Percentiles rank a stretch among this genome's conserved stretches.
Conservation (phyloP, 2,888 invertebrate species). For the Pristionchus arcanus region DNA sequence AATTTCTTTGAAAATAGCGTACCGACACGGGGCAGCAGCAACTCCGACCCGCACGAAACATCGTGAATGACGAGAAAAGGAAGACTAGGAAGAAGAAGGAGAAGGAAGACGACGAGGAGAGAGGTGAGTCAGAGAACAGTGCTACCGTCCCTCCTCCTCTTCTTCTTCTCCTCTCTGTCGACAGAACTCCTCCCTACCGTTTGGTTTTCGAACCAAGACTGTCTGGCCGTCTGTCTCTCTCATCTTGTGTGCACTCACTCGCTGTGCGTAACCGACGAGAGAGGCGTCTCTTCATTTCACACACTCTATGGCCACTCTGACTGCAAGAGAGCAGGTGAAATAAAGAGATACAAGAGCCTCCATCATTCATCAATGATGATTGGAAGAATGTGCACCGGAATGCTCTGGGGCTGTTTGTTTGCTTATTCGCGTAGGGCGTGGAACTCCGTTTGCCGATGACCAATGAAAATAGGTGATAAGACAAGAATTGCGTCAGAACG, state of each 20-base stretch:
- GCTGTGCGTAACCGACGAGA: background rate
- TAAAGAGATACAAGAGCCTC: too few species aligned
- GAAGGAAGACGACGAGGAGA: background rate
- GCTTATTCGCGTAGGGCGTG: background rate
- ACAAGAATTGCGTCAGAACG: too few species aligned
- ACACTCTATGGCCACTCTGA: too few species aligned
- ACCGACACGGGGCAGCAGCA: constrained; percentile 46
- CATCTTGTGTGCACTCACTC: background rate
- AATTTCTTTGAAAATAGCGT: background rate
- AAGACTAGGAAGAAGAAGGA: background rate
- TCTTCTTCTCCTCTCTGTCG: background rate
- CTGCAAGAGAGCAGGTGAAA: too few species aligned
- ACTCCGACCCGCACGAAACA: constrained; percentile 1
- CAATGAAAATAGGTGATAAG: background rate
- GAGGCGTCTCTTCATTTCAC: background rate
- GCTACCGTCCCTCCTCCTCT: constrained; percentile 1
- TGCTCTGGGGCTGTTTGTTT: background rate
- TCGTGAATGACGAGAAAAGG: background rate
- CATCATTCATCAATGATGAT: background rate
- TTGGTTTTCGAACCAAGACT: background rate
- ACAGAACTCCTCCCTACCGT: background rate
- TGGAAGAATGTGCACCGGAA: background rate
- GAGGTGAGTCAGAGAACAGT: background rate
- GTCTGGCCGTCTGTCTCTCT: background rate
- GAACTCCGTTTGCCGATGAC: background rate